Percentiles rank a stretch among this genome's conserved stretches.
Evolutionary conservation across 2,113 vertebrate genomes (phyloP).

Genomic region (Rhinoptilus africanus): DNA sequence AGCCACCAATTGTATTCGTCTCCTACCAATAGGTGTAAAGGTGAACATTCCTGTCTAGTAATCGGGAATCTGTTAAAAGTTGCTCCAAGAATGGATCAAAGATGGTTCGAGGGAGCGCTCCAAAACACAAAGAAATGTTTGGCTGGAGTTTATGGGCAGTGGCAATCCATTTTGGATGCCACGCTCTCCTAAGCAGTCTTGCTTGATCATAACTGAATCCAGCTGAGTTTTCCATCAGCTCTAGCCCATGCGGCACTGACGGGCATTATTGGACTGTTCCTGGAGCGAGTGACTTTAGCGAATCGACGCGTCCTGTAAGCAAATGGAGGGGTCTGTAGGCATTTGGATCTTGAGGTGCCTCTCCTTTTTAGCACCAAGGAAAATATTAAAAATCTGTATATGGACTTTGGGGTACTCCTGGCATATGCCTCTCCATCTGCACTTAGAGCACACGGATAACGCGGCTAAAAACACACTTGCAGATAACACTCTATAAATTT

Average conservation of each 20-base stretch:
- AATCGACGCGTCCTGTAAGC: not conserved
- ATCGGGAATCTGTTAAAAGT: not conserved
- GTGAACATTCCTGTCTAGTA: not conserved
- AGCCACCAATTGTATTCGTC: rapidly evolving
- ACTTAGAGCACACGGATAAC: not conserved
- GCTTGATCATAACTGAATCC: not conserved
- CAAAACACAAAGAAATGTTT: rapidly evolving
- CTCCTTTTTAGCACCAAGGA: not conserved
- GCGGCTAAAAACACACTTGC: not conserved
- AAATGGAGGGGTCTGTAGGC: not conserved
- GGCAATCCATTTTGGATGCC: not conserved
- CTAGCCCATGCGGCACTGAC: not conserved
- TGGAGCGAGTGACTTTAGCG: rapidly evolving
- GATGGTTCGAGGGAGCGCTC: not conserved
- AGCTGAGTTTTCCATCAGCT: not conserved
- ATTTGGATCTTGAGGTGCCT: not conserved
- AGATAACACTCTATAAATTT: not conserved
- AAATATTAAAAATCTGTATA: not conserved
- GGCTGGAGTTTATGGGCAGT: not conserved
- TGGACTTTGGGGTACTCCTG: not conserved
- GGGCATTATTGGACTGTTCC: not conserved
- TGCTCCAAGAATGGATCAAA: not conserved
- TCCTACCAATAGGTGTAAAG: rapidly evolving
- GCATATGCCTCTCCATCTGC: not conserved
- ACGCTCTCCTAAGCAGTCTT: not conserved